A percentile compares a stretch with the other conserved stretches of the same genome.
Evolutionary conservation across 2,888 invertebrate genomes (phyloP).

Genomic region (Chloroclysta siterata): DNA sequence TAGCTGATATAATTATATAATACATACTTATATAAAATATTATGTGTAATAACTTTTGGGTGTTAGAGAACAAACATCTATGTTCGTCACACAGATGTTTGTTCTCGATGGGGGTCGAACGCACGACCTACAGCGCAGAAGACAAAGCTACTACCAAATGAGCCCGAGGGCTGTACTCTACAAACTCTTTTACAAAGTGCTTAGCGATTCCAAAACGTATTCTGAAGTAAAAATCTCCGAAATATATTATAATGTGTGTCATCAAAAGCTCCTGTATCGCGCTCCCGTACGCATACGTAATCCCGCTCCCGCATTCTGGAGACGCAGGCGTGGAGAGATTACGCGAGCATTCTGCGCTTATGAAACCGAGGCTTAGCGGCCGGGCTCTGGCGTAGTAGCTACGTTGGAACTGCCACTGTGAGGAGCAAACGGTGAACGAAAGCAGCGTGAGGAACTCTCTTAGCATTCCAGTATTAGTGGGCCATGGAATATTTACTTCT

Average conservation of each 20-base stretch:
- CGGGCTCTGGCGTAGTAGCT: background rate
- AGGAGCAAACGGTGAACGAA: background rate
- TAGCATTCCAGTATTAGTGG: too few relatives aligned
- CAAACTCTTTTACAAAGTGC: background rate
- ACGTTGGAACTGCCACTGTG: background rate
- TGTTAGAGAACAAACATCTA: too few relatives aligned
- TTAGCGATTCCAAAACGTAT: background rate
- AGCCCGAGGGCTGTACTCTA: too few relatives aligned
- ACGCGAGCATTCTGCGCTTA: constrained; percentile 32
- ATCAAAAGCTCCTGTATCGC: constrained; percentile 23
- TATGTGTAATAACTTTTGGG: too few relatives aligned
- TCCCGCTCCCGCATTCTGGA: constrained; percentile 27
- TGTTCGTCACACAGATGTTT: too few relatives aligned
- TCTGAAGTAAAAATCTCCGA: background rate
- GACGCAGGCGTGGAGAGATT: constrained; percentile 26
- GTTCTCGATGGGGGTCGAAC: too few relatives aligned
- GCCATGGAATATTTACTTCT: too few relatives aligned
- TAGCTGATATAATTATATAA: too few relatives aligned
- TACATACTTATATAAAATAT: too few relatives aligned
- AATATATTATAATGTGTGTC: constrained; percentile 17
- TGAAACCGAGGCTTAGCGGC: constrained; percentile 26
- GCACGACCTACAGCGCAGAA: too few relatives aligned
- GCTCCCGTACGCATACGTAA: constrained; percentile 24
- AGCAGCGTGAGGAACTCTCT: background rate
- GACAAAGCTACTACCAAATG: too few relatives aligned